Conservation (phyloP, 2,888 invertebrate species). For the Drosophila rubida region DNA sequence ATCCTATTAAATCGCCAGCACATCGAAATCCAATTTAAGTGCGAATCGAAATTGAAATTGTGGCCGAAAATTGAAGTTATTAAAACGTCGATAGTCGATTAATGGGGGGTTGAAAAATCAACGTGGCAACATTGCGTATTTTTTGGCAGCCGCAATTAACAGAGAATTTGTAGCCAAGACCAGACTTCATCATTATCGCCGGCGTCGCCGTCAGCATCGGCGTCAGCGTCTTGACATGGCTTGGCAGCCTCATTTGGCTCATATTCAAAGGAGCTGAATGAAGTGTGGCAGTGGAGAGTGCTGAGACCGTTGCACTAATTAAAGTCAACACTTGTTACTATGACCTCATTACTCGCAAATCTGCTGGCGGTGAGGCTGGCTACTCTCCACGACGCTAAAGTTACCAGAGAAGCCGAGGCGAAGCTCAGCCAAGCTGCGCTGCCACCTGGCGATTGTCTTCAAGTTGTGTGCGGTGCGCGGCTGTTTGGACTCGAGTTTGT, state of each 20-base stretch:
- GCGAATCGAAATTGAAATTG: slow-evolving; percentile 2
- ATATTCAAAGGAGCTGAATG: slow-evolving; percentile 31
- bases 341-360: slow-evolving; percentile 78
- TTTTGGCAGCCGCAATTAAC: slow-evolving; percentile 54
- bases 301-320: slow-evolving; percentile 61
- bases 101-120: slow-evolving; percentile 2
- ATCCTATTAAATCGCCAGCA: slow-evolving; percentile 17
- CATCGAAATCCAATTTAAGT: slow-evolving; percentile 5
- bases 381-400: slow-evolving; percentile 26
- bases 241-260: slow-evolving; percentile 38
- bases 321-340: slow-evolving; percentile 78
- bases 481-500: slow-evolving; percentile 55
- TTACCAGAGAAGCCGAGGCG: slow-evolving; percentile 21
- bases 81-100: background rate
- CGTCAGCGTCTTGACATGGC: no score
- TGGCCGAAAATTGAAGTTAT: background rate
- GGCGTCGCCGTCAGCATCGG: slow-evolving; percentile 19
- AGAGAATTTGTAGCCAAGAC: slow-evolving; percentile 60
- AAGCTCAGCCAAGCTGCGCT: background rate
- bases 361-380: slow-evolving; percentile 49
- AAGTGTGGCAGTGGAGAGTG: slow-evolving; percentile 1
- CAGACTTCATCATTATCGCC: slow-evolving; percentile 8
- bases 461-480: slow-evolving; percentile 17
- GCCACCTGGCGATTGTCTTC: slow-evolving; percentile 72
- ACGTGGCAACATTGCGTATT: slow-evolving; percentile 5